Percentiles rank a stretch among this genome's conserved stretches.
Evolutionary conservation across 2,113 vertebrate species (phyloP).

Genomic region (Corydoras maculifer): DNA sequence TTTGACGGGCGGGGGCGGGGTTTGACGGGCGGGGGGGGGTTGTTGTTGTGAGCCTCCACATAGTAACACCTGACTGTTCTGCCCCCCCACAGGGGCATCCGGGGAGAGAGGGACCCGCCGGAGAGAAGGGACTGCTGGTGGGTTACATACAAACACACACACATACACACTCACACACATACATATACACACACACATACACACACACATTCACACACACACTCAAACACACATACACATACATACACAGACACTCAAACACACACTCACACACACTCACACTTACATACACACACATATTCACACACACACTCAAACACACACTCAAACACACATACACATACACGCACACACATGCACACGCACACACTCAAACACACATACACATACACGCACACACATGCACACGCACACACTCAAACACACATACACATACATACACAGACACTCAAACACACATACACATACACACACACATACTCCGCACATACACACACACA

Average conservation of each 20-base stretch:
- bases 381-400: too few species aligned
- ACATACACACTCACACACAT: background rate
- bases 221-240: background rate
- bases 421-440: too few species aligned
- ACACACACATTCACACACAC: background rate
- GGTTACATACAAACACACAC: slow-evolving; percentile 37
- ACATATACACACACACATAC: slow-evolving; percentile 11
- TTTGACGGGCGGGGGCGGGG: too few species aligned
- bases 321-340: background rate
- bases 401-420: too few species aligned
- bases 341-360: background rate
- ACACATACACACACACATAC: too few species aligned
- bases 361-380: background rate
- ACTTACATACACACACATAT: too few species aligned
- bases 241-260: too few species aligned
- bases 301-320: too few species aligned
- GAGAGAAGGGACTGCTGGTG: slow-evolving; percentile 86
- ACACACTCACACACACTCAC: too few species aligned
- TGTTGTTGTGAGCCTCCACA: slow-evolving; percentile 14
- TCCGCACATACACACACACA: background rate
- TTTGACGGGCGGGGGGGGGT: too few species aligned
- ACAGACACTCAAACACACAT: too few species aligned
- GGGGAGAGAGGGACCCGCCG: slow-evolving; percentile 80
- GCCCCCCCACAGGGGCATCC: slow-evolving; percentile 75
- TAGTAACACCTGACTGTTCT: slow-evolving; percentile 36